A percentile compares a stretch with the other conserved stretches of the same genome.
phyloP scores from a whole-genome alignment of 1,140 invertebrate species.

The Eumeta japonica region DNA sequence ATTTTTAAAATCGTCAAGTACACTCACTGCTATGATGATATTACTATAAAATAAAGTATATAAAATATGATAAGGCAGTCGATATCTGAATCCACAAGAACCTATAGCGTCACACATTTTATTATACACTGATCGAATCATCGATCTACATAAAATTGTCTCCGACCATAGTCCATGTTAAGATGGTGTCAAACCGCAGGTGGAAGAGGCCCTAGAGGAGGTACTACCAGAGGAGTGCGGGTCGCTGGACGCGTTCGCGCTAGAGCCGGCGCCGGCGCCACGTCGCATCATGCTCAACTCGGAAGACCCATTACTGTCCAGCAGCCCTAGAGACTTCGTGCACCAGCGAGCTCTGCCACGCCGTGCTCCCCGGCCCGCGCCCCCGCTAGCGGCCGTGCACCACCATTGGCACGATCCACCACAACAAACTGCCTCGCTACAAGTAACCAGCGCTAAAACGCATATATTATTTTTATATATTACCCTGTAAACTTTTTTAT shows the following conservation, averaged over 20 bases:
- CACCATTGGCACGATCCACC: conserved; percentile 44
- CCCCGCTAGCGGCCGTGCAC: conserved; percentile 26
- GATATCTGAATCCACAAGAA: too few species aligned
- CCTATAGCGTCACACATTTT: too few species aligned
- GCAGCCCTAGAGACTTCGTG: conserved; percentile 76
- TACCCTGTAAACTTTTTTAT: too few species aligned
- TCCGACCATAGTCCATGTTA: too few species aligned
- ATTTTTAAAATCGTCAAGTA: too few species aligned
- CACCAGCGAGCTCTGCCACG: conserved; percentile 63
- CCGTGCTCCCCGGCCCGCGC: conserved; percentile 14
- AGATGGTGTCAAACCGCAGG: conserved; percentile 36
- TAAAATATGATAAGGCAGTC: too few species aligned
- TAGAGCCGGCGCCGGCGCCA: conserved; percentile 65
- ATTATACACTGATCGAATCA: too few species aligned
- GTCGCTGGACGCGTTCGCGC: conserved; percentile 63
- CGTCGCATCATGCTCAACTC: conserved; percentile 74
- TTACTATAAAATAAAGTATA: too few species aligned
- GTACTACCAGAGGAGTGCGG: conserved; percentile 74
- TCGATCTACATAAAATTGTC: too few species aligned
- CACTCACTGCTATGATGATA: neutral
- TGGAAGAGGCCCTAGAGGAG: conserved; percentile 78
- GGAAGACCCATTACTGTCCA: conserved; percentile 78
- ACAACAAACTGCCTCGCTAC: conserved; percentile 31
- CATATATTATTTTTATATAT: too few species aligned
- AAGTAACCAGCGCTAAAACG: too few species aligned